Evolutionary conservation across 2,888 invertebrate species (phyloP), one percentile per base, ranked within the genome.

Genomic region (Drosophila austrosaltans): DNA sequence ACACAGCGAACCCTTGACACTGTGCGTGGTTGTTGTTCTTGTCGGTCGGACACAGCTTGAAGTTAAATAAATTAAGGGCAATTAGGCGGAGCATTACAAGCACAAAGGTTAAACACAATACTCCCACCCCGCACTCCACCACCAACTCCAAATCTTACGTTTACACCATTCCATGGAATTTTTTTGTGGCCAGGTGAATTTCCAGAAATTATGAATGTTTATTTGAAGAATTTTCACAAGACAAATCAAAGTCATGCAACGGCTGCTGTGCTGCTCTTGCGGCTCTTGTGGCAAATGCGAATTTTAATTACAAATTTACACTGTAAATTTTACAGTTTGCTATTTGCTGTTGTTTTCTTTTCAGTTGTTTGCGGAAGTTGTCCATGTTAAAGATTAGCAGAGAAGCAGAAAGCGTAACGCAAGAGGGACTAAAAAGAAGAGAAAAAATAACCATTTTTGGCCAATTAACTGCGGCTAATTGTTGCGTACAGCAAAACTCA

Each of bases 51-150:
- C 83, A 81, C 88, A 83, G 89, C 84, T 87, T 87, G 87, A 89
- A 84, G 87, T 84, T 88, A 84, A 84, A 84, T 87, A 84, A 84
- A 84, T 88, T 87, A 84, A 84, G 79, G 83, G 84, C 89, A 83
- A 83, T 83, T 83, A 83, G 89, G 89, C 87, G 84, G 69, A 72
- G 84, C 67, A 81, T 84, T 78, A 83, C 72, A 75, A 63, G 75
- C 89, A 78, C 81, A 88, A 87, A 83, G 87, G 83, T 83, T 69
- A 75, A 20, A 36, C 53, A 44, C 36, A 36, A 10, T 20, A 6
- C 30, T 40, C 16, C 16, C 36, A 22, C 53, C 67, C 53, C 7
- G 59, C 30, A 4, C 6, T 5, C 10, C 36, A 36, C 32, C 32
- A 36, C 36, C 36, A 36, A 36, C 7, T 32, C 32, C 7, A 10